Evolutionary conservation across 1,140 invertebrate species (phyloP).

Genomic region (Nasonia giraulti): DNA sequence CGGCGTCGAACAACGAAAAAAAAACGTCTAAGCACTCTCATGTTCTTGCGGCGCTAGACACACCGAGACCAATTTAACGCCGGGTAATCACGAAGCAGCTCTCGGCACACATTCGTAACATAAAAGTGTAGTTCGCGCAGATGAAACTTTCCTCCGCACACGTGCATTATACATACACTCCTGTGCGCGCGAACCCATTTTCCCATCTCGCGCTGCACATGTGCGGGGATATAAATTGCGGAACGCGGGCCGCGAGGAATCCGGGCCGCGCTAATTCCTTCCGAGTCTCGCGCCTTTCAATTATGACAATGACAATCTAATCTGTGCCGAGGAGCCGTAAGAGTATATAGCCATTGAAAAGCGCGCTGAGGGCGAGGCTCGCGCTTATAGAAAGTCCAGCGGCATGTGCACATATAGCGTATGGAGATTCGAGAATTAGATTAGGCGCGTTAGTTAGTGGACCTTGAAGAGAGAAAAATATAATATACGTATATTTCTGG

Average conservation of each 20-base stretch:
- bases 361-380: neutral
- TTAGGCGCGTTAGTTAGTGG: slow-evolving; percentile 5
- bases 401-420: neutral
- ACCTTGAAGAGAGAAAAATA: slow-evolving; percentile 6
- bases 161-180: neutral
- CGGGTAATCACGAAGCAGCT: neutral
- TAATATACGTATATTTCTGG: neutral
- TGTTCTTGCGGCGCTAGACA: neutral
- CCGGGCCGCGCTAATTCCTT: slow-evolving; percentile 44
- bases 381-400: slow-evolving; percentile 13
- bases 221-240: slow-evolving; percentile 27
- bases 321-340: slow-evolving; percentile 10
- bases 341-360: neutral
- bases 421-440: slow-evolving; percentile 5
- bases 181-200: neutral
- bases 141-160: slow-evolving; percentile 41
- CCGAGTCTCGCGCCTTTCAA: slow-evolving; percentile 36
- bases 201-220: neutral
- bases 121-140: slow-evolving; percentile 1
- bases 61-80: slow-evolving; percentile 1
- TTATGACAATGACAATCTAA: slow-evolving; percentile 50
- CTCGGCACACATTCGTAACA: slow-evolving; percentile 40
- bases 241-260: slow-evolving; percentile 14
- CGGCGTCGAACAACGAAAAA: neutral
- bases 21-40: neutral